phyloP scores from a whole-genome alignment of 2,113 vertebrate genomes.

The Erpornis zantholeuca region DNA sequence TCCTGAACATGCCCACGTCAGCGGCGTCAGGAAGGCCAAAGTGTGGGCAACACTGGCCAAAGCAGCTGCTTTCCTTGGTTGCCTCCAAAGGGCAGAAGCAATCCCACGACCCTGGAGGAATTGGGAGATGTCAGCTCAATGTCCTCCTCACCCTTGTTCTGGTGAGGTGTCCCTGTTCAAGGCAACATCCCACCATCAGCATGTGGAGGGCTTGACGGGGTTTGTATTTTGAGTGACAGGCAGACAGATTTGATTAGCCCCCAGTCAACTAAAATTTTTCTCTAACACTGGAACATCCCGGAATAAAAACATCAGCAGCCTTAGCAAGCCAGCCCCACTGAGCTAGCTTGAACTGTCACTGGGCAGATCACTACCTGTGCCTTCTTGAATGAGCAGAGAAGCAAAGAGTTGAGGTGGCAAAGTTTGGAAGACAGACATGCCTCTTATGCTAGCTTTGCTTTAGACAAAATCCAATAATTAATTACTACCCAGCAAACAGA shows the following conservation, averaged over 20 bases:
- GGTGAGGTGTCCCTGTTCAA: accelerated
- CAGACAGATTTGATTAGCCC: not conserved
- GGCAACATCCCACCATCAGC: not conserved
- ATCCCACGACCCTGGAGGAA: not conserved
- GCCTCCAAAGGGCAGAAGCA: not conserved
- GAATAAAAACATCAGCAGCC: not conserved
- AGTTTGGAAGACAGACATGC: not conserved
- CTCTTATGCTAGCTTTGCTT: not conserved
- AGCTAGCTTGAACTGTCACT: not conserved
- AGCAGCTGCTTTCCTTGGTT: not conserved
- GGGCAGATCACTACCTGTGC: not conserved
- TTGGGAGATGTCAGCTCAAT: not conserved
- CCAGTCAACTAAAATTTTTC: not conserved
- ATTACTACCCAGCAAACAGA: constrained; percentile 26
- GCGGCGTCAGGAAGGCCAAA: not conserved
- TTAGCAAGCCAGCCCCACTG: not conserved
- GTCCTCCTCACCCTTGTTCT: not conserved
- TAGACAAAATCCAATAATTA: constrained; percentile 60
- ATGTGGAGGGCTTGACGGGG: not conserved
- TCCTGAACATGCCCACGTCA: no score
- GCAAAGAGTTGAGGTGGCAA: not conserved
- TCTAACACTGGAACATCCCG: not conserved
- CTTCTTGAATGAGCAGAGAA: not conserved
- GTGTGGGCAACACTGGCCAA: accelerated
- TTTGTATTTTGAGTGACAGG: not conserved